A percentile compares a stretch with the other conserved stretches of the same genome.
Evolutionary conservation across 1,140 invertebrate species (phyloP).

Genomic region (Aplysia californica): DNA sequence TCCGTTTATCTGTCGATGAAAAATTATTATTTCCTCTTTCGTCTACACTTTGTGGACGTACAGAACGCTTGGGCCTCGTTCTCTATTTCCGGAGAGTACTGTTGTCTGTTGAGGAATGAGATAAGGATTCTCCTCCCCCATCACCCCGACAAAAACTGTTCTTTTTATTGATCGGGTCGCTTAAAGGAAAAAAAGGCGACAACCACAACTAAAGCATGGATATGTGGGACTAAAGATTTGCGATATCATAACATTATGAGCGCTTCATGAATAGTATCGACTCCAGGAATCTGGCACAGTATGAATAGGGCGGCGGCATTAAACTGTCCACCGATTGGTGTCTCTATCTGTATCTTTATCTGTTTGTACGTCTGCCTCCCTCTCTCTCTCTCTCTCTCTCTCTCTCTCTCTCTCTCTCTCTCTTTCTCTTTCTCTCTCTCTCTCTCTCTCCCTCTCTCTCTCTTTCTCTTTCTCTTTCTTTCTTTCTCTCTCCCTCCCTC

Average conservation of each 20-base stretch:
- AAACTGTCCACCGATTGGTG: background rate
- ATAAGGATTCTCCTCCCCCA: too few relatives aligned
- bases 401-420: background rate
- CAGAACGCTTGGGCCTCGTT: too few relatives aligned
- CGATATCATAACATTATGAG: background rate
- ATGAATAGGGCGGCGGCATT: background rate
- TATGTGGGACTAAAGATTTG: background rate
- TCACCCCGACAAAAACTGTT: too few relatives aligned
- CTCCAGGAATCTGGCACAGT: too few relatives aligned
- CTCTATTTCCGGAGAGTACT: too few relatives aligned
- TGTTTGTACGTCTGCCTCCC: background rate
- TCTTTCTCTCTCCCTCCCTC: background rate
- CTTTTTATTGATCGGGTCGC: too few relatives aligned
- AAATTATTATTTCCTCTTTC: too few relatives aligned
- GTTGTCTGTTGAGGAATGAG: too few relatives aligned
- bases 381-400: background rate
- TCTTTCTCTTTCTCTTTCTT: background rate
- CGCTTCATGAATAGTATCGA: background rate
- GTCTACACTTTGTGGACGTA: too few relatives aligned
- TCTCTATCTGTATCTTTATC: background rate
- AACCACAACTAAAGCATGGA: too few relatives aligned
- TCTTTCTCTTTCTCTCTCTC: background rate
- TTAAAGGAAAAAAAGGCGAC: too few relatives aligned
- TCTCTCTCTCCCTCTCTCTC: background rate
- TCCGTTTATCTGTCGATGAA: too few relatives aligned